Percentiles rank a stretch among this genome's conserved stretches.
Evolutionary conservation across 2,888 invertebrate species (phyloP).

Genomic region (Ennomos fuscantarius): DNA sequence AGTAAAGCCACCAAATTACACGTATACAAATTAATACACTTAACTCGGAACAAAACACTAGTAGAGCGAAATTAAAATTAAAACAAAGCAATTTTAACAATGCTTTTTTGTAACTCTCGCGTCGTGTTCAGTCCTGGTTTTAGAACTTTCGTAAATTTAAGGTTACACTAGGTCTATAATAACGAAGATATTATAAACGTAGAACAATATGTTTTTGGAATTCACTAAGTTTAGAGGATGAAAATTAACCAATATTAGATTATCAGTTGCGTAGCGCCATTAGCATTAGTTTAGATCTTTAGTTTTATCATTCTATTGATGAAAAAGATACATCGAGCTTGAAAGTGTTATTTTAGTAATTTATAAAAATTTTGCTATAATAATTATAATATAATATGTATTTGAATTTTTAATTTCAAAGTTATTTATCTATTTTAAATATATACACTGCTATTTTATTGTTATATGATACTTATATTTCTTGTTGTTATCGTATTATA

Average conservation of each 20-base stretch:
- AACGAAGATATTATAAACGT: conserved; percentile 59
- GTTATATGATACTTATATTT: conserved; percentile 78
- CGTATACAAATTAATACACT: no score
- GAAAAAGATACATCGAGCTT: conserved; percentile 79
- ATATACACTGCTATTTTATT: conserved; percentile 82
- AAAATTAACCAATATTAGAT: conserved; percentile 71
- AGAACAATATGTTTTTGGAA: conserved; percentile 65
- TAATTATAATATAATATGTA: conserved; percentile 65
- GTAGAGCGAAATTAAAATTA: no score
- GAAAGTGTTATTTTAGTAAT: conserved; percentile 77
- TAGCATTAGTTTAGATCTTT: conserved; percentile 73
- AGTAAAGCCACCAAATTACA: no score
- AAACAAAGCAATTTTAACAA: no score
- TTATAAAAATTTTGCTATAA: conserved; percentile 78
- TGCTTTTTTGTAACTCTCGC: conserved; percentile 6
- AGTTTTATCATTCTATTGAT: conserved; percentile 58
- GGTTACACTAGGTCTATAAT: conserved; percentile 49
- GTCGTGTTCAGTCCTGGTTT: conserved; percentile 61
- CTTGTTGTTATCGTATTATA: conserved; percentile 80
- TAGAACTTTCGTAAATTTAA: conserved; percentile 61
- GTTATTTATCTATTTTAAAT: conserved; percentile 78
- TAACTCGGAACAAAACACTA: no score
- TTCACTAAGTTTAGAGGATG: conserved; percentile 85
- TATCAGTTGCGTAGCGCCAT: conserved; percentile 71
- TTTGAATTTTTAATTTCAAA: conserved; percentile 66